Base-by-base conservation (phyloP, 1,140 invertebrate species). In the Trypoxylus dichotomus region DNA sequence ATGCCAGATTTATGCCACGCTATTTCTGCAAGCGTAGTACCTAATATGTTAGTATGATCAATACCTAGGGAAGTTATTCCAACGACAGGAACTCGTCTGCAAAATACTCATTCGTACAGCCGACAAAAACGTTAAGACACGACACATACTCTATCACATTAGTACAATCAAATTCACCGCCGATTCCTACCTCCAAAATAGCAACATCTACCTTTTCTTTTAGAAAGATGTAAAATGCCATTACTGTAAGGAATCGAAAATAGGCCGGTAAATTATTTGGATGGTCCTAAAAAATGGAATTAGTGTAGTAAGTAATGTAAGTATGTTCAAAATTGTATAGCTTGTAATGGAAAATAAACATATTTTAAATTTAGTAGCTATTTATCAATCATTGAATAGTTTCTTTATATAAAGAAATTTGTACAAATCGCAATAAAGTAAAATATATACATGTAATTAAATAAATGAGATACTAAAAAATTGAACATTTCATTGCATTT, bases 111-210 rank as follows among this genome's bases (percentile, higher is more conserved):
- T 37, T 0, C 10, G 10, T 37, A 37, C 10, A 41, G 2, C 13
- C 32, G 29, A 32, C 25, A 29, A 71, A 27, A 27, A 7, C 8
- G 24, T 71, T 71, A 27, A 8, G 32, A 1, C 10, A 37, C 10
- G 10, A 13, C 68, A 79, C 81, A 82, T 88, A 94, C 93, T 90
- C 90, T 41, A 99, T 84, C 7, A 99, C 88, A 89, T 99, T 99
- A 1, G 98, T 99, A 80, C 92, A 94, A 85, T 99, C 98, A 81
- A 93, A 93, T 85, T 95, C 91, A 0, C 98, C 98, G 0, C 98
- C 98, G 80, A 99, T 98, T 11, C 98, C 98, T 63, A 99, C 98
- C 89, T 99, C 98, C 7, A 99, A 85, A 47, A 99, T 92, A 1
- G 94, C 95, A 7, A 98, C 97, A 85, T 99, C 96, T 6, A 97